These are phyloP conservation scores for Henricia sp. DNA, from an alignment of 53 echinoderm and acorn worm genomes.

Conservation along the genomic window DNA sequence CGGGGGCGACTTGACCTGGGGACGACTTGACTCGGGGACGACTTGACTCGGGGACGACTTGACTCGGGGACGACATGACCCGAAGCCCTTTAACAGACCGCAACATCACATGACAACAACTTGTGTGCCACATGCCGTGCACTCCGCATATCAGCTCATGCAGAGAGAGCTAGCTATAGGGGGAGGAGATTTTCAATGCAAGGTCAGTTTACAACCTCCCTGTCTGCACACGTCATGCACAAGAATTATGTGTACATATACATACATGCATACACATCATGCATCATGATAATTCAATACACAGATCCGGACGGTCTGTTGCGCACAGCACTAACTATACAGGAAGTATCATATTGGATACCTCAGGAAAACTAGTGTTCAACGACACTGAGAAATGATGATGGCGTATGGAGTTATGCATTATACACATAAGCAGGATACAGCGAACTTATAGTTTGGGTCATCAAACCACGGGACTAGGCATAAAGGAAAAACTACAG, in stretches of 20 bases:
- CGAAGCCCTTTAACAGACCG: constrained; percentile 25
- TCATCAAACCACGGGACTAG: not conserved
- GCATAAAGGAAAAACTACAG: not conserved
- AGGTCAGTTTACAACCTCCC: no score
- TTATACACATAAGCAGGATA: constrained; percentile 11
- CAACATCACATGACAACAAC: constrained; percentile 59
- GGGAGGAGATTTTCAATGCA: constrained; percentile 44
- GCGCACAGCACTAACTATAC: no score
- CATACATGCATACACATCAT: constrained; percentile 39
- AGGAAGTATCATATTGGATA: constrained; percentile 35
- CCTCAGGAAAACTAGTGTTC: constrained; percentile 32
- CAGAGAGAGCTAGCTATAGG: constrained; percentile 21
- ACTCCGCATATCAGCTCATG: constrained; percentile 13
- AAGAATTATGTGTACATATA: constrained; percentile 23
- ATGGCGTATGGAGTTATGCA: constrained; percentile 6
- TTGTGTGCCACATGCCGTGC: constrained; percentile 30
- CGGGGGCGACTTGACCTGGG: no score
- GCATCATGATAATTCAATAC: constrained; percentile 61
- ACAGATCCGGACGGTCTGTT: constrained; percentile 33
- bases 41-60: no score
- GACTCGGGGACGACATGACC: no score
- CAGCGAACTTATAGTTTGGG: constrained; percentile 12
- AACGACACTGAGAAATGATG: not conserved
- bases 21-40: no score
- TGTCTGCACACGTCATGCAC: constrained; percentile 29